phyloP scores from a whole-genome alignment of 2,113 vertebrate species.

The zebrafish (Danio rerio) region GRCz12tu NC_133183.1:35600501-35601000 shows the following conservation, averaged over 20 bases:
- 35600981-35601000: conserved; percentile 59
- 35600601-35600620: too few species aligned
- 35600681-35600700: too few species aligned
- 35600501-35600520: too few species aligned
- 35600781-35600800: not conserved
- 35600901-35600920: conserved; percentile 24
- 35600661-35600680: too few species aligned
- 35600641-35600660: too few species aligned
- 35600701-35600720: too few species aligned
- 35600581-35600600: too few species aligned
- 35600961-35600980: conserved; percentile 36
- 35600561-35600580: too few species aligned
- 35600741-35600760: not conserved
- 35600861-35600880: conserved; percentile 46
- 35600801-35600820: not conserved
- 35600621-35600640: too few species aligned
- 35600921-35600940: conserved; percentile 46
- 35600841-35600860: conserved; percentile 32
- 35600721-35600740: too few species aligned
- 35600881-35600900: conserved; percentile 18
- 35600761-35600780: not conserved
- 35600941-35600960: not conserved
- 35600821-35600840: not conserved
- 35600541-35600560: too few species aligned
- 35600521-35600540: too few species aligned